A percentile compares a stretch with the other conserved stretches of the same genome.
These are phyloP conservation scores for Fistularia tabacaria DNA, from an alignment of 2,797 vertebrate species.

Conservation along the genomic window DNA sequence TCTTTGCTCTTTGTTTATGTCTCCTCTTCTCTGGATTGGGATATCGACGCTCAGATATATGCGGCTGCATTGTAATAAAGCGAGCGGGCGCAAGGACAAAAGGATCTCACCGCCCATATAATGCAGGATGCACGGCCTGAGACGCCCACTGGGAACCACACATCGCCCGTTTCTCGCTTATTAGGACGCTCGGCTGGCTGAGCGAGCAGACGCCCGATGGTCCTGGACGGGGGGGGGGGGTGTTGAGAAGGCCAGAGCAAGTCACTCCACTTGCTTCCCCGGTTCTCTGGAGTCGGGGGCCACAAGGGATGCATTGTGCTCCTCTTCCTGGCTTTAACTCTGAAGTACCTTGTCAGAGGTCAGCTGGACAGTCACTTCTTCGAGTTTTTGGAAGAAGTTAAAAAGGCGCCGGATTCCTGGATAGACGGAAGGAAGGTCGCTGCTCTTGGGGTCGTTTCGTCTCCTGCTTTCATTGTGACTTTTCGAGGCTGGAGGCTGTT, in stretches of 20 bases:
- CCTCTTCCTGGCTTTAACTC: constrained; percentile 1
- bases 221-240: constrained; percentile 3
- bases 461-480: too few species aligned
- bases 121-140: constrained; percentile 6
- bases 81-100: constrained; percentile 39
- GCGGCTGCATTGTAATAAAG: constrained; percentile 27
- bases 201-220: constrained; percentile 35
- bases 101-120: constrained; percentile 26
- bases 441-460: too few species aligned
- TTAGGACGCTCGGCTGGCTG: constrained; percentile 39
- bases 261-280: constrained; percentile 20
- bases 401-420: not conserved
- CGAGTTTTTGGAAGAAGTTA: constrained; percentile 10
- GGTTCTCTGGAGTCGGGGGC: constrained; percentile 15
- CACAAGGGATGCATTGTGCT: constrained; percentile 6
- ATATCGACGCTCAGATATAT: not conserved
- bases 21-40: constrained; percentile 1
- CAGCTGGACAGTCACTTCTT: constrained; percentile 4
- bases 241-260: constrained; percentile 30
- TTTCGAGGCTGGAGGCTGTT: too few species aligned
- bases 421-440: too few species aligned
- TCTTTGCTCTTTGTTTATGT: not conserved
- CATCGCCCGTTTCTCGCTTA: constrained; percentile 39
- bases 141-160: constrained; percentile 32
- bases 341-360: constrained; percentile 4